phyloP scores from a whole-genome alignment of 2,797 vertebrate genomes.

The Cottoperca gobio region DNA sequence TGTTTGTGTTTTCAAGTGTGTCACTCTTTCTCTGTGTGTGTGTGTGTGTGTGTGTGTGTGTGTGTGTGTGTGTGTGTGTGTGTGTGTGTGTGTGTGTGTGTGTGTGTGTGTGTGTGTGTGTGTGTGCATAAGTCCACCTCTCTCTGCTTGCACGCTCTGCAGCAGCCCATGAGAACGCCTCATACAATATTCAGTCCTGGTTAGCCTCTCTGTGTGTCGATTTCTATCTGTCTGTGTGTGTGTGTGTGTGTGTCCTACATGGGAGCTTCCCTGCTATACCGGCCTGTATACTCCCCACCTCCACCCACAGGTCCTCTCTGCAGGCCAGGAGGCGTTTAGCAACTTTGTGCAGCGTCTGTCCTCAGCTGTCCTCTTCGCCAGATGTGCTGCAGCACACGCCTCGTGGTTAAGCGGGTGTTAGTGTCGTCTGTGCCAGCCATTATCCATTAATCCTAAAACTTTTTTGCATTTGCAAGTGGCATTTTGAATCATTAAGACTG shows the following conservation, averaged over 20 bases:
- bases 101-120: conserved; percentile 24
- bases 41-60: conserved; percentile 28
- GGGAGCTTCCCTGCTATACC: conserved; percentile 39
- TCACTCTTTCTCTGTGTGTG: conserved; percentile 40
- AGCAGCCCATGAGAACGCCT: conserved; percentile 79
- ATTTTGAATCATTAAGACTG: conserved; percentile 8
- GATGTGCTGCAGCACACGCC: conserved; percentile 37
- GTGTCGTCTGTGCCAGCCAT: background rate
- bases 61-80: conserved; percentile 34
- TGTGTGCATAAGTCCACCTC: conserved; percentile 10
- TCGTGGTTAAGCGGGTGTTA: conserved; percentile 35
- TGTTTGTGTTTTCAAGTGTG: conserved; percentile 76
- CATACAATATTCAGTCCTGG: conserved; percentile 86
- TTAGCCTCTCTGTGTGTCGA: conserved; percentile 66
- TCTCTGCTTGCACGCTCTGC: conserved; percentile 64
- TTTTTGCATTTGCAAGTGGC: conserved; percentile 13
- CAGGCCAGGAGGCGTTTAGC: conserved; percentile 42
- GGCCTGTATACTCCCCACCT: conserved; percentile 13
- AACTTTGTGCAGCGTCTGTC: conserved; percentile 54
- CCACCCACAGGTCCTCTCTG: conserved; percentile 11
- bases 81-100: conserved; percentile 39
- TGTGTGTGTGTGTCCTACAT: conserved; percentile 50
- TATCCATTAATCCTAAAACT: conserved; percentile 24
- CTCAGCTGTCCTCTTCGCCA: conserved; percentile 62
- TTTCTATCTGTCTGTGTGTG: conserved; percentile 24